phyloP scores from a whole-genome alignment of 2,113 vertebrate species.

The Mus spicilegus region DNA sequence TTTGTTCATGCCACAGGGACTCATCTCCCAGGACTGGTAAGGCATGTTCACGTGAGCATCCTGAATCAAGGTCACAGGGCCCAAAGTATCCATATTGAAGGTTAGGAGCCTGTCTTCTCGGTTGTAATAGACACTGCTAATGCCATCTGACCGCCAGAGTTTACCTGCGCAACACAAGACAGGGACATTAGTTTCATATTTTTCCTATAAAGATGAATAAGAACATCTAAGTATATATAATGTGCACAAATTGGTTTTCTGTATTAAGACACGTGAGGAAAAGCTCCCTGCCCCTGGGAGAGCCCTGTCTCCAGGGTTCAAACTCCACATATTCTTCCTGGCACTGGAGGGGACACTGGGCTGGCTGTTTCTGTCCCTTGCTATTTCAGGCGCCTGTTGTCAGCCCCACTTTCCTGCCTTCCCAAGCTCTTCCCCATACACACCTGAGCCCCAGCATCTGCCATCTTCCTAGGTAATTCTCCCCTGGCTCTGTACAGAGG shows the following conservation, averaged over 20 bases:
- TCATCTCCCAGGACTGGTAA: conserved; percentile 92
- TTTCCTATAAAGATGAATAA: not conserved
- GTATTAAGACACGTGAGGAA: not conserved
- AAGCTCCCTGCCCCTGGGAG: not conserved
- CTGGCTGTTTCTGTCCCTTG: not conserved
- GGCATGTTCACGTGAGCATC: conserved; percentile 92
- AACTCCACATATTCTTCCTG: not conserved
- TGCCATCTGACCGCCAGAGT: conserved; percentile 90
- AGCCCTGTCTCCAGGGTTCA: not conserved
- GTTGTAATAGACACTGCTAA: conserved; percentile 82
- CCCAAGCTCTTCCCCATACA: not conserved
- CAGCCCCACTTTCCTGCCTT: not conserved
- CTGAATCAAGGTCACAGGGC: conserved; percentile 90
- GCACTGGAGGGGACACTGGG: not conserved
- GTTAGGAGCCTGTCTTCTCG: conserved; percentile 82
- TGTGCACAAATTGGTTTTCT: not conserved
- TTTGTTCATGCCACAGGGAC: conserved; percentile 84
- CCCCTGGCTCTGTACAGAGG: not conserved
- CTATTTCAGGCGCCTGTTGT: not conserved
- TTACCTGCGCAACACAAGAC: conserved; percentile 84
- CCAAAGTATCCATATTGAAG: conserved; percentile 88
- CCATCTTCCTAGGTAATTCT: not conserved
- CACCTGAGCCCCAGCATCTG: rapidly evolving
- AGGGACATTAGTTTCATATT: not conserved
- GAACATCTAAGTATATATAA: not conserved